Percentiles rank a stretch among this genome's conserved stretches.
Evolutionary conservation across 2,888 invertebrate species (phyloP).

Genomic region (Neoitamus cyanurus): DNA sequence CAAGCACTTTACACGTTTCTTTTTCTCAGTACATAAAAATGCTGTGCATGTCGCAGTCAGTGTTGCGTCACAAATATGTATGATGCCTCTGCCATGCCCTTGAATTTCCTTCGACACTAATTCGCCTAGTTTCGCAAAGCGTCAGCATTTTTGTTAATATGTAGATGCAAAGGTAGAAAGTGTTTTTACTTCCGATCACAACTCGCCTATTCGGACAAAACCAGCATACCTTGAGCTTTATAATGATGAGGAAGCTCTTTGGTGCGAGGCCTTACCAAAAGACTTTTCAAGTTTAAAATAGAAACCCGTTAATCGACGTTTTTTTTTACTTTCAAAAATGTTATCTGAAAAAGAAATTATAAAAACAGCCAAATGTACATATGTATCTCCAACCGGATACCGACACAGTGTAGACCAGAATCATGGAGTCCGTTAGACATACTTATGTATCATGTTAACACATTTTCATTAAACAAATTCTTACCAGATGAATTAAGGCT

Average conservation of each 20-base stretch:
- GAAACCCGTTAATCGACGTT: too few relatives aligned
- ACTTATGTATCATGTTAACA: too few relatives aligned
- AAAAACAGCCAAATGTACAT: too few relatives aligned
- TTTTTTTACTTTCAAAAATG: too few relatives aligned
- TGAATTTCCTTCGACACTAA: neutral
- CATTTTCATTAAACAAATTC: too few relatives aligned
- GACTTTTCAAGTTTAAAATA: too few relatives aligned
- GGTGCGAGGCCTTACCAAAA: too few relatives aligned
- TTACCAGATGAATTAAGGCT: too few relatives aligned
- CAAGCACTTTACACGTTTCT: neutral
- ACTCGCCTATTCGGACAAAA: neutral
- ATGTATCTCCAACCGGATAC: too few relatives aligned
- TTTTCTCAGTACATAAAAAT: neutral
- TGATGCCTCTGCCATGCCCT: neutral
- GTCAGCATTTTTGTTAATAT: neutral
- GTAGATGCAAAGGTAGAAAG: neutral
- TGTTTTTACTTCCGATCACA: neutral
- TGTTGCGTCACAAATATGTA: neutral
- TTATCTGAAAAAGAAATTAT: too few relatives aligned
- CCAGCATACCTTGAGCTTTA: neutral
- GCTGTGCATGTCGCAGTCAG: neutral
- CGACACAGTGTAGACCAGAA: too few relatives aligned
- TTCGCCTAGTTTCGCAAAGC: neutral
- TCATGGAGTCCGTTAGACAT: too few relatives aligned
- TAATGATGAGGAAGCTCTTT: neutral